A percentile compares a stretch with the other conserved stretches of the same genome.
Evolutionary conservation across 2,113 vertebrate species (phyloP).

Genomic region (Anoplopoma fimbria): DNA sequence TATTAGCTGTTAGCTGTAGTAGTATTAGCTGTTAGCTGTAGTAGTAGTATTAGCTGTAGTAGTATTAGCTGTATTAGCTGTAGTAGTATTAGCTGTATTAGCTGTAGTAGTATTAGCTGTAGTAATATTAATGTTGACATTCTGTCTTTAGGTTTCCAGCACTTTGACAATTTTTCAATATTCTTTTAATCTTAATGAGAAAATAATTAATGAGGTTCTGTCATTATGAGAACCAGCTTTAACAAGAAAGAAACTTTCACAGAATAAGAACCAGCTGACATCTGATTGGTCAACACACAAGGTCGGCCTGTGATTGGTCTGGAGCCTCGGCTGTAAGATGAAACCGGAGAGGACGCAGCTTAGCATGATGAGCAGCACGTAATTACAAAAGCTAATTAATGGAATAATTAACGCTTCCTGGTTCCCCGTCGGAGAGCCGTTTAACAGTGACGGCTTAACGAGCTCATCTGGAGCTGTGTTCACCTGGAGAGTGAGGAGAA

Average conservation of each 20-base stretch:
- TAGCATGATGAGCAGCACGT: background rate
- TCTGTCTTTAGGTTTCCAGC: background rate
- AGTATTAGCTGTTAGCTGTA: too few species aligned
- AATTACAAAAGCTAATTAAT: slow-evolving; percentile 8
- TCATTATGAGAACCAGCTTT: slow-evolving; percentile 16
- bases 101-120: too few species aligned
- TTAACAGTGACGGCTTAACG: background rate
- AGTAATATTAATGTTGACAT: too few species aligned
- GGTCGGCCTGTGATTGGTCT: background rate
- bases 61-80: too few species aligned
- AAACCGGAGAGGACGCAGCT: background rate
- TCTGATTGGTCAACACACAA: slow-evolving; percentile 1
- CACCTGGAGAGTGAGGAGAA: background rate
- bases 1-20: too few species aligned
- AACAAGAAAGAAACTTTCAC: background rate
- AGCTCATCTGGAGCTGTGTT: background rate
- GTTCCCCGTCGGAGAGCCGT: background rate
- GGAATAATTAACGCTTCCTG: background rate
- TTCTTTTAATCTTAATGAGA: slow-evolving; percentile 9
- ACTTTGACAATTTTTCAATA: slow-evolving; percentile 21
- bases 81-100: too few species aligned
- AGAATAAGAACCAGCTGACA: background rate
- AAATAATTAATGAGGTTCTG: slow-evolving; percentile 22
- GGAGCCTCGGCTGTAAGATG: background rate
- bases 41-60: too few species aligned